Conservation (phyloP, 2,113 vertebrate genomes). For the Furnarius figulus region DNA sequence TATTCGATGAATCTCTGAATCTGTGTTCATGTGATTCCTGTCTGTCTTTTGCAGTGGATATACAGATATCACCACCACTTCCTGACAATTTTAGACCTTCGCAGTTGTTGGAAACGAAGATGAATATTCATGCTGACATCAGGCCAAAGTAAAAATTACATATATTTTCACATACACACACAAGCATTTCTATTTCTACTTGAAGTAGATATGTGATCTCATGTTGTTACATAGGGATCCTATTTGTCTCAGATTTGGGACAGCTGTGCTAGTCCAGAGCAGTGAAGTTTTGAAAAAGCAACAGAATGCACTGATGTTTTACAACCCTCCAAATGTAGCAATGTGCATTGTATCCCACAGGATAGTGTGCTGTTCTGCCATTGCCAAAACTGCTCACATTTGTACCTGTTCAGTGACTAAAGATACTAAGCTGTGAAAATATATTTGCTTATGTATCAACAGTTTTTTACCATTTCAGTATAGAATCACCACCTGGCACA, state of each 20-base stretch:
- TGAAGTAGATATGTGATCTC: not conserved
- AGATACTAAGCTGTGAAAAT: not conserved
- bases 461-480: not conserved
- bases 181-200: not conserved
- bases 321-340: not conserved
- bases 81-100: not conserved
- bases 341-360: not conserved
- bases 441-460: accelerated
- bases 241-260: not conserved
- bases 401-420: not conserved
- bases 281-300: not conserved
- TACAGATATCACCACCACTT: conserved; percentile 21
- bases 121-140: conserved; percentile 49
- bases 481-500: not conserved
- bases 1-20: not conserved
- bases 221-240: not conserved
- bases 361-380: not conserved
- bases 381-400: not conserved
- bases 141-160: conserved; percentile 47
- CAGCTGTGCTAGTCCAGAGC: not conserved
- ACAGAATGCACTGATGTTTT: not conserved
- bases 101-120: conserved; percentile 37
- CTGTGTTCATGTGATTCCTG: not conserved
- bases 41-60: conserved; percentile 55
- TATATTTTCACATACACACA: not conserved